These are phyloP conservation scores for Chlorops oryzae DNA, from an alignment of 1,140 invertebrate genomes.

Conservation along the genomic window DNA sequence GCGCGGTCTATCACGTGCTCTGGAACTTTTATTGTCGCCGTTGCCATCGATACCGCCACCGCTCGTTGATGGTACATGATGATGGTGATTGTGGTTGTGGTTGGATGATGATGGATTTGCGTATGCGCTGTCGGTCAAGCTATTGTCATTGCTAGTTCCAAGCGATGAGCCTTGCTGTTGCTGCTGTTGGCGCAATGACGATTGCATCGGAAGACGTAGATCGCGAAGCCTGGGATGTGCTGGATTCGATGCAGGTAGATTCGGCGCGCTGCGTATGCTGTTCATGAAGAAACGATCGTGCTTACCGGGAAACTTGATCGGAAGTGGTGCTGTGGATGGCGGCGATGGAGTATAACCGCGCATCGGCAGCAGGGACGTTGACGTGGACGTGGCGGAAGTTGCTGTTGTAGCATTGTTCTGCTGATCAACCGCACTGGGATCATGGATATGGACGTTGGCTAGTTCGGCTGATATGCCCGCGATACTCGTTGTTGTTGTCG, in stretches of 20 bases:
- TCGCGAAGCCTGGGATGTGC: conserved; percentile 65
- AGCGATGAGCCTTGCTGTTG: conserved; percentile 49
- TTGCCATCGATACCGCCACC: conserved; percentile 5
- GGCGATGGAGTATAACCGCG: conserved; percentile 65
- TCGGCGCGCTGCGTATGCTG: conserved; percentile 70
- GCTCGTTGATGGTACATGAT: conserved; percentile 17
- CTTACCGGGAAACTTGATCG: conserved; percentile 64
- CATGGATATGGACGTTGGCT: conserved; percentile 58
- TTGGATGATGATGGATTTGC: conserved; percentile 43
- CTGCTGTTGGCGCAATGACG: conserved; percentile 54
- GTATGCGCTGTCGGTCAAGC: conserved; percentile 50
- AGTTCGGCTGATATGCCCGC: conserved; percentile 56
- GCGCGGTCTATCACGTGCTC: conserved; percentile 27
- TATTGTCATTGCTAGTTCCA: conserved; percentile 56
- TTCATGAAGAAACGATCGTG: conserved; percentile 63
- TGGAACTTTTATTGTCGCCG: conserved; percentile 8
- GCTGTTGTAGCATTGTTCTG: conserved; percentile 12
- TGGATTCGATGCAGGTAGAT: conserved; percentile 62
- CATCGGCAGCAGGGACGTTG: conserved; percentile 50
- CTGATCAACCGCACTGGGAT: conserved; percentile 51
- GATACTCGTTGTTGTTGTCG: conserved; percentile 42
- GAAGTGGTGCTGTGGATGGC: conserved; percentile 71
- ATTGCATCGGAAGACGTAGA: conserved; percentile 55
- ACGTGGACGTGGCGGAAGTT: conserved; percentile 18
- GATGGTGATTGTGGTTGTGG: conserved; percentile 19